Base-by-base conservation (phyloP, 2,888 invertebrate species). In the Eupelmus urozonus region DNA sequence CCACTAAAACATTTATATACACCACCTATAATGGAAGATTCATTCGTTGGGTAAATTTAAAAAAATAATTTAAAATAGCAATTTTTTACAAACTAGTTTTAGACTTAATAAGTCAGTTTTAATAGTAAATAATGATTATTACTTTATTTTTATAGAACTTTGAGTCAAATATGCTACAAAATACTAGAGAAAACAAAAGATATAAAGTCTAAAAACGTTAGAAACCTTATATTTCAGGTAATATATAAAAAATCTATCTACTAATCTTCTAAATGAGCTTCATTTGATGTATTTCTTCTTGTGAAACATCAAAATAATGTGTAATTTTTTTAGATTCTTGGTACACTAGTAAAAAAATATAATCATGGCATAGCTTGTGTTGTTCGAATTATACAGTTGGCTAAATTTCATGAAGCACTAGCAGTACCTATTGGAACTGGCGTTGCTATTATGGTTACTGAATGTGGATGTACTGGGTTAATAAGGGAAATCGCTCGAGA, bases 361-460 rank as follows among this genome's bases (percentile, higher is more conserved):
- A 96, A 95, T 87, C 96, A 97, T 90, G 95, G 95, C 0, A 92
- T 94, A 57, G 93, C 94, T 40, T 96, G 95, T 87, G 92, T 95
- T 0, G 93, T 95, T 5, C 94, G 94, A 85, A 91, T 95, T 76
- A 93, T 88, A 84, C 92, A 88, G 93, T 87, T 96, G 66, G 91
- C 97, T 40, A 95, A 96, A 90, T 92, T 94, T 82, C 92, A 93
- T 85, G 96, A 97, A 83, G 94, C 94, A 89, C 90, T 96, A 45
- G 93, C 93, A 0, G 89, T 91, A 13, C 93, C 94, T 29, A 91
- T 96, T 82, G 94, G 95, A 34, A 92, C 92, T 77, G 95, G 95
- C 34, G 93, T 96, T 0, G 92, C 94, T 49, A 91, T 94, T 79
- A 91, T 96, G 84, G 93, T 94, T 1, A 92, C 92, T 81, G 92